A percentile compares a stretch with the other conserved stretches of the same genome.
These are phyloP conservation scores for Pantelozetes paolii DNA, from an alignment of 2,888 invertebrate genomes.

Conservation along the genomic window DNA sequence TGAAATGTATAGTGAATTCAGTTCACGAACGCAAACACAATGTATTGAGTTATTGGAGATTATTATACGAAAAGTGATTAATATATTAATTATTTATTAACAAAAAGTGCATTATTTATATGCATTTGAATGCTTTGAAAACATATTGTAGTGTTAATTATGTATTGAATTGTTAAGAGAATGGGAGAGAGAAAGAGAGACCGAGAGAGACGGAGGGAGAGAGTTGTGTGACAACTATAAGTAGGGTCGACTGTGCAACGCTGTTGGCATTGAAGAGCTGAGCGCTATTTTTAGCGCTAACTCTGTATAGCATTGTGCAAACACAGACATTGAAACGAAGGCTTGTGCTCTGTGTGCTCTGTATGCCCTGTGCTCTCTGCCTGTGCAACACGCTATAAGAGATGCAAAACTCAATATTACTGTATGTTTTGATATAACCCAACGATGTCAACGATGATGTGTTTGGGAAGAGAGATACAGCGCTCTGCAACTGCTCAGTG, in stretches of 20 bases:
- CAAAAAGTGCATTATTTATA: constrained; percentile 2
- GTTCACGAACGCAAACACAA: neutral
- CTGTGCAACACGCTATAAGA: neutral
- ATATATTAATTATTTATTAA: constrained; percentile 5
- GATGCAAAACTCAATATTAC: constrained; percentile 8
- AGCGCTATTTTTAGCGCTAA: neutral
- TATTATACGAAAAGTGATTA: neutral
- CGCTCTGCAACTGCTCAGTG: constrained; percentile 2
- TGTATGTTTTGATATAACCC: neutral
- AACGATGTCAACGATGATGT: constrained; percentile 1
- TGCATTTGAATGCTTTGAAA: neutral
- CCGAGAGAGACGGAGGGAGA: too few relatives aligned
- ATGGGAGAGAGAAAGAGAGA: too few relatives aligned
- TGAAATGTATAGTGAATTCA: neutral
- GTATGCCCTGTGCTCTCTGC: too few relatives aligned
- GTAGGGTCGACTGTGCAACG: neutral
- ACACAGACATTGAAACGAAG: constrained; percentile 6
- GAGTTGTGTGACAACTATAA: neutral
- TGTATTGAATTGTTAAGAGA: too few relatives aligned
- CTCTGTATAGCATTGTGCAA: too few relatives aligned
- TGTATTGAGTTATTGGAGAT: neutral
- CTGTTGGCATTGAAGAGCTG: constrained; percentile 17
- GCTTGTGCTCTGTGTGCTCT: neutral
- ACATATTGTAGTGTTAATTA: neutral
- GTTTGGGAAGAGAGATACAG: neutral